Base-by-base conservation (phyloP, 2,113 vertebrate genomes). In the Trochalopteron elliotii region DNA sequence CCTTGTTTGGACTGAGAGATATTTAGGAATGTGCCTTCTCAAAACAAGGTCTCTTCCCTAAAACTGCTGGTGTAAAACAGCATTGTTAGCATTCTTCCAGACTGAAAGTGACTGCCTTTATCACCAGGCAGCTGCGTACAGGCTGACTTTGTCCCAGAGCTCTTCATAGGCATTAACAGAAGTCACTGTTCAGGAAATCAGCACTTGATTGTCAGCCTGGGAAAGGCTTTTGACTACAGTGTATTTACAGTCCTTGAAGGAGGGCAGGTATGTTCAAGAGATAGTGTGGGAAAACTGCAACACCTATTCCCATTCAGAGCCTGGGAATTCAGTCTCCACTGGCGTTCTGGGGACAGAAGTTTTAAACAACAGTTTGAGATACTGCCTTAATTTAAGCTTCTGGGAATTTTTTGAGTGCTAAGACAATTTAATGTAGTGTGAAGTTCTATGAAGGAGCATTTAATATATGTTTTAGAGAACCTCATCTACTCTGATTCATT, bases 21-120 rank as follows among this genome's bases (percentile, higher is more conserved):
- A 49, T 49, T 93, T 68, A 86, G 94, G 93, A 96, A 96, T 88
- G 90, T 78, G 60, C 47, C 23, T 81, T 96, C 59, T 94, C 87
- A 92, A 95, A 95, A 83, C 96, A 94, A 83, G 64, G n/a, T 90
- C 84, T 72, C 44, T 89, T 68, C 25, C 53, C 68, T 70, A 56
- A 93, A 94, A 72, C 85, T 50, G 44, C 52, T 83, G 64, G 78
- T 85, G 67, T 55, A 63, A 79, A 95, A 31, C 1, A 9, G 78
- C 93, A 59, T 91, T 87, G 78, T 30, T 83, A 63, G 67, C 68
- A 71, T 91, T 90, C 64, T 39, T 90, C 7, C 53, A 2, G 12
- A 33, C 50, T 90, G 83, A 71, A 83, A 57, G 63, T 9, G 49
- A 45, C 76, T 80, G 75, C 63, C 24, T 10, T 24, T 85, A 65